Conservation (phyloP, 2,888 invertebrate genomes). For the Alcis repandata region DNA sequence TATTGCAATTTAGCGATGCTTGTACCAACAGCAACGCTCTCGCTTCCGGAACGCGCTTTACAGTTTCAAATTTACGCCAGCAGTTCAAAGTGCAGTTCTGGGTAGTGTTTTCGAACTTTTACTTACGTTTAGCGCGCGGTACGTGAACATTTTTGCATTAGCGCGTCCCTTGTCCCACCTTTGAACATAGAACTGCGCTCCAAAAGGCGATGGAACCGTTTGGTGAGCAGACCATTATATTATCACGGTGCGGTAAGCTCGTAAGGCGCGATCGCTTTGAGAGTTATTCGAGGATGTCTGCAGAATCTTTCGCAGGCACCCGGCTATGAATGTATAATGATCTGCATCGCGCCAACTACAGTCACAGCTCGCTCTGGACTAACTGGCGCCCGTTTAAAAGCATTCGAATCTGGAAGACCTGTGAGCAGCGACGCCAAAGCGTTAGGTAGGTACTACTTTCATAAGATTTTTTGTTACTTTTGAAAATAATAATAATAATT, state of each 20-base stretch:
- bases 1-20: constrained; percentile 26
- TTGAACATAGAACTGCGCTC: constrained; percentile 47
- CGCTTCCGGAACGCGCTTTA: constrained; percentile 16
- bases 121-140: constrained; percentile 5
- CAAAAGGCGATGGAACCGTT: constrained; percentile 57
- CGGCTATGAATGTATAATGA: constrained; percentile 84
- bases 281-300: constrained; percentile 69
- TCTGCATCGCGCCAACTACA: constrained; percentile 49
- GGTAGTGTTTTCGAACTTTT: constrained; percentile 21
- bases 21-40: constrained; percentile 7
- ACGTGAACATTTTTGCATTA: constrained; percentile 22
- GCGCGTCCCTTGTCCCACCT: constrained; percentile 25
- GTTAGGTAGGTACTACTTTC: no score
- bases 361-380: constrained; percentile 32
- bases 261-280: constrained; percentile 71
- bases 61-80: constrained; percentile 24
- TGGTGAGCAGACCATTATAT: constrained; percentile 75
- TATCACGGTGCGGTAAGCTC: constrained; percentile 77
- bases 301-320: constrained; percentile 74
- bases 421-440: neutral
- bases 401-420: neutral
- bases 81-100: constrained; percentile 20
- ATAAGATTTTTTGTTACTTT: no score
- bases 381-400: constrained; percentile 15
- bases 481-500: no score